Evolutionary conservation across 64 coral and sea anemone genomes (phyloP), one percentile per base, ranked within the genome.

Genomic region (Dendronephthya gigantea): DNA sequence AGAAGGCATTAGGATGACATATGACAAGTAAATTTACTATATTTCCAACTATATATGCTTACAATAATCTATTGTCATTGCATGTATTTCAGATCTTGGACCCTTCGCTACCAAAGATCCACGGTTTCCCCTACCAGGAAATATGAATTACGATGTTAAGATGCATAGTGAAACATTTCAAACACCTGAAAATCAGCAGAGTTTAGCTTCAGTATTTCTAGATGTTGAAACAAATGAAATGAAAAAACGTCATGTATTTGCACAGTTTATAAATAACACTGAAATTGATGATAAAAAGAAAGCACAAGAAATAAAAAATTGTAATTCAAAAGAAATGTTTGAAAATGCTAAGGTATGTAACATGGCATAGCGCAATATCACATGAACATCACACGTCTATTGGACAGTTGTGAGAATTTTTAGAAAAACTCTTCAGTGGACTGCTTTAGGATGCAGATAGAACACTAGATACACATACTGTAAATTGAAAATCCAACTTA

Each of bases 51-150:
- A 45, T 45, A 45, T 45, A 45, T 45, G n/a, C n/a, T n/a, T n/a
- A n/a, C n/a, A n/a, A n/a, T n/a, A n/a, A n/a, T 0, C 0, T 9
- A 34, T 19, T 35, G 32, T 79, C 37, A 36, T 39, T 35, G 25
- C 29, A 16, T 74, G 68, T 28, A 2, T 79, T 79, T 79, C 36
- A 79, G 72, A 79, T 79, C 92, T 98, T 72, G 95, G 95, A 7
- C 95, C 95, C 4, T 98, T 98, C 88, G 90, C 90, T 76, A 76
- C 89, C 25, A 93, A 89, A 48, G 92, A 98, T 50, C 95, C 95
- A 35, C 89, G 88, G 7, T 98, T 93, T 83, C 95, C 95, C 30
- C 72, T 98, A 22, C 95, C 95, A 81, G 95, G 95, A 31, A 93
- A 98, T 88, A 83, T 98, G 69, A 92, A 92, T 49, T 9, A 93